Evolutionary conservation across 2,888 invertebrate species (phyloP).

Genomic region (Scaptomyza polygonia): DNA sequence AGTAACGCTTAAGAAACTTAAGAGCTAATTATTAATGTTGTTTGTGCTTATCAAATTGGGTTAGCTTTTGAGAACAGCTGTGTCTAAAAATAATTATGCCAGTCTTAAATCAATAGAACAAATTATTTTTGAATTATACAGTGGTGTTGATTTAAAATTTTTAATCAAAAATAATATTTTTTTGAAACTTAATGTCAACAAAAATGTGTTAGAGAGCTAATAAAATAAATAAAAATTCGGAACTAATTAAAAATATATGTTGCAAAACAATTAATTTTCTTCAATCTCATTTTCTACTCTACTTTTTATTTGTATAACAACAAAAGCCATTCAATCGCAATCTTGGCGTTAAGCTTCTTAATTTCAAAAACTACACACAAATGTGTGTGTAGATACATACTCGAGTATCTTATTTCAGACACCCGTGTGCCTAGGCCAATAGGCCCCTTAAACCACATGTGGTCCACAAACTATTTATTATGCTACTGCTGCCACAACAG

Average conservation of each 20-base stretch:
- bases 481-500: constrained; percentile 31
- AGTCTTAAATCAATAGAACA: too few relatives aligned
- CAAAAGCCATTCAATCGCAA: too few relatives aligned
- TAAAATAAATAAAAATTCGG: too few relatives aligned
- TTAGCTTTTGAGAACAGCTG: constrained; percentile 9
- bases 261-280: too few relatives aligned
- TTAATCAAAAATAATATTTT: too few relatives aligned
- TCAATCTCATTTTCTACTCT: too few relatives aligned
- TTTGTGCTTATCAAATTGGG: constrained; percentile 62
- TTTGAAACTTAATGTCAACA: too few relatives aligned
- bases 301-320: too few relatives aligned
- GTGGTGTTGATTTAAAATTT: too few relatives aligned
- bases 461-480: constrained; percentile 71
- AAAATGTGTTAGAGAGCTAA: too few relatives aligned
- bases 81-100: constrained; percentile 1
- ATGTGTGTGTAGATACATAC: constrained; percentile 5
- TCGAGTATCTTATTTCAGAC: constrained; percentile 40
- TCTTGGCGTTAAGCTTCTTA: background rate
- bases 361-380: background rate
- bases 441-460: constrained; percentile 45
- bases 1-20: constrained; percentile 6
- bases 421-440: constrained; percentile 20
- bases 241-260: too few relatives aligned
- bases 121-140: too few relatives aligned
- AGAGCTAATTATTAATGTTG: background rate